phyloP scores from a whole-genome alignment of 2,113 vertebrate genomes.

The Crotalus tigris region DNA sequence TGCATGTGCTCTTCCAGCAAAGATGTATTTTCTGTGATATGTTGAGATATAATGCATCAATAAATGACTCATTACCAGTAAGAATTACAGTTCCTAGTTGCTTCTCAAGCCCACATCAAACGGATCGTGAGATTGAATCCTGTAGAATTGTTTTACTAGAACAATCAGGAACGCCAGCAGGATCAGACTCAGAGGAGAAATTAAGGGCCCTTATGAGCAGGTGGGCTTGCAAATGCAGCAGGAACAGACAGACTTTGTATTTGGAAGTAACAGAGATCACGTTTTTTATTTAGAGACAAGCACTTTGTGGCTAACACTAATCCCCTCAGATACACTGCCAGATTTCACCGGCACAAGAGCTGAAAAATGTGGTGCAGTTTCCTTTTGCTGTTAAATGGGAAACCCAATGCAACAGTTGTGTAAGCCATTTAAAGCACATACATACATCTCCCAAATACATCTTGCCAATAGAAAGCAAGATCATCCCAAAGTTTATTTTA shows the following conservation, averaged over 20 bases:
- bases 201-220: neutral
- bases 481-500: neutral
- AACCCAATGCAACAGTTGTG: neutral
- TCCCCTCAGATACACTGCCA: neutral
- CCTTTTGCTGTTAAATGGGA: neutral
- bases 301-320: neutral
- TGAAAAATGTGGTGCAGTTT: neutral
- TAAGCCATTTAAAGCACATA: neutral
- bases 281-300: neutral
- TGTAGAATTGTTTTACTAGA: neutral
- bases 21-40: neutral
- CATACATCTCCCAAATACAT: neutral
- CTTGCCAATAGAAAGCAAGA: neutral
- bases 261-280: neutral
- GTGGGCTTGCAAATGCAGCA: neutral
- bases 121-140: neutral
- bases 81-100: neutral
- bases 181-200: neutral
- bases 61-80: neutral
- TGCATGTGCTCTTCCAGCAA: neutral
- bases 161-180: neutral
- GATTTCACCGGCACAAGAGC: neutral
- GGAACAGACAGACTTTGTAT: neutral
- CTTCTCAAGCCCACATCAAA: neutral
- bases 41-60: neutral